phyloP scores from a whole-genome alignment of 2,113 vertebrate genomes.

The Gymnobelideus leadbeateri region DNA sequence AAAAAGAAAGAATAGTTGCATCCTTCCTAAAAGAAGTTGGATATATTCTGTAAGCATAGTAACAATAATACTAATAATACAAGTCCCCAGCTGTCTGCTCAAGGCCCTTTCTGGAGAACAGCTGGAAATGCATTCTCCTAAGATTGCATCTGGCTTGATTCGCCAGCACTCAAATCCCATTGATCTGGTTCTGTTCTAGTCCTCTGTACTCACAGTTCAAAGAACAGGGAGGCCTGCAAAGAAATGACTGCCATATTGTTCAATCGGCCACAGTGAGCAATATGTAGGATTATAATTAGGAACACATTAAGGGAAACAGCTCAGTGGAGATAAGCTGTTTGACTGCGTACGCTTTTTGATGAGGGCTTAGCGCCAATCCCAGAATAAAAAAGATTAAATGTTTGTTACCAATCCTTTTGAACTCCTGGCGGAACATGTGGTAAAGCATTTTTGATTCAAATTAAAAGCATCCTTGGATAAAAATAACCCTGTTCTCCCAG shows the following conservation, averaged over 20 bases:
- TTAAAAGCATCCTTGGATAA: conserved; percentile 92
- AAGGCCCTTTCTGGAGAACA: conserved; percentile 86
- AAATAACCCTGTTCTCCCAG: conserved; percentile 88
- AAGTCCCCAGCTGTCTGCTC: conserved; percentile 84
- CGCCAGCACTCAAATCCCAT: conserved; percentile 87
- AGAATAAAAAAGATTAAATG: conserved; percentile 89
- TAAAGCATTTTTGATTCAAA: conserved; percentile 90
- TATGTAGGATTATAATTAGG: conserved; percentile 92
- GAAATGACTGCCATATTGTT: conserved; percentile 93
- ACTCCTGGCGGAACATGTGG: conserved; percentile 91
- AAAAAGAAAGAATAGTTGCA: conserved; percentile 76
- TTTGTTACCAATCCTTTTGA: conserved; percentile 91
- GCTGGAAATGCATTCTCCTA: conserved; percentile 87
- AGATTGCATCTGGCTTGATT: conserved; percentile 89
- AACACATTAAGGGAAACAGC: conserved; percentile 91
- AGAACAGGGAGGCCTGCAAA: conserved; percentile 88
- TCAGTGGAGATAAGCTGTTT: conserved; percentile 89
- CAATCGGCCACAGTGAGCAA: conserved; percentile 87
- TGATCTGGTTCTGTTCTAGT: conserved; percentile 89
- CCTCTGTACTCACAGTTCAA: conserved; percentile 91
- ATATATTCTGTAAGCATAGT: conserved; percentile 61
- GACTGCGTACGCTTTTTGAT: conserved; percentile 87
- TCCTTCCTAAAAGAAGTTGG: conserved; percentile 61
- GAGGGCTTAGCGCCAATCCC: conserved; percentile 88
- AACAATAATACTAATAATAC: conserved; percentile 65